Percentiles rank a stretch among this genome's conserved stretches.
phyloP scores from a whole-genome alignment of 2,888 invertebrate species.

The Diadegma fenestrale region DNA sequence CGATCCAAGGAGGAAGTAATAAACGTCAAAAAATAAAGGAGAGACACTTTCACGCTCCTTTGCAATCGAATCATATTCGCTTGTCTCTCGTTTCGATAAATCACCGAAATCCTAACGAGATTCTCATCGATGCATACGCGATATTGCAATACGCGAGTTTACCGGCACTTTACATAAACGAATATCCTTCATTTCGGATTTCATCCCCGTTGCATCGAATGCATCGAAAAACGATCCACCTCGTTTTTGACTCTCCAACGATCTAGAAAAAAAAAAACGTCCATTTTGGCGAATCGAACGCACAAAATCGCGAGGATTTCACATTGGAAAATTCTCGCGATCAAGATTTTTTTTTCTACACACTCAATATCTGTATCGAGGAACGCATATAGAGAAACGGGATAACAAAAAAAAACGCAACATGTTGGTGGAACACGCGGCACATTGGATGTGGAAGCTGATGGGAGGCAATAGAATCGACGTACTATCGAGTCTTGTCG shows the following conservation, averaged over 20 bases:
- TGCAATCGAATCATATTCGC: background rate
- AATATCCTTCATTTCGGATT: conserved; percentile 19
- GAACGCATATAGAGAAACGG: background rate
- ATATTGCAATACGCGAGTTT: conserved; percentile 1
- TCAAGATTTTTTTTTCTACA: background rate
- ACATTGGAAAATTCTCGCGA: conserved; percentile 11
- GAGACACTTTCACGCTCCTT: conserved; percentile 9
- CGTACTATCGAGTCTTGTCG: conserved; percentile 82
- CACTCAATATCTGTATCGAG: background rate
- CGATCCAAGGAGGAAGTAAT: conserved; percentile 12
- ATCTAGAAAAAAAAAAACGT: background rate
- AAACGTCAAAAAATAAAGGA: conserved; percentile 3
- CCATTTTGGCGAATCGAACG: background rate
- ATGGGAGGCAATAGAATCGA: conserved; percentile 75
- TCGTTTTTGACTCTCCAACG: background rate
- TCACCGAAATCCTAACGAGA: background rate
- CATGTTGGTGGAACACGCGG: conserved; percentile 80
- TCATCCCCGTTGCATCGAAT: conserved; percentile 13
- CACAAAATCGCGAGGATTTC: background rate
- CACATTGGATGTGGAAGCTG: conserved; percentile 76
- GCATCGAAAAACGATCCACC: background rate
- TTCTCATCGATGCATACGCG: background rate
- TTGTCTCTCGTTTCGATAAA: background rate
- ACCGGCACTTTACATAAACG: conserved; percentile 5
- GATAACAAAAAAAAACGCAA: conserved; percentile 36